These are phyloP conservation scores for Accipiter cooperii DNA, from an alignment of 2,113 vertebrate species.

Conservation along the genomic window DNA sequence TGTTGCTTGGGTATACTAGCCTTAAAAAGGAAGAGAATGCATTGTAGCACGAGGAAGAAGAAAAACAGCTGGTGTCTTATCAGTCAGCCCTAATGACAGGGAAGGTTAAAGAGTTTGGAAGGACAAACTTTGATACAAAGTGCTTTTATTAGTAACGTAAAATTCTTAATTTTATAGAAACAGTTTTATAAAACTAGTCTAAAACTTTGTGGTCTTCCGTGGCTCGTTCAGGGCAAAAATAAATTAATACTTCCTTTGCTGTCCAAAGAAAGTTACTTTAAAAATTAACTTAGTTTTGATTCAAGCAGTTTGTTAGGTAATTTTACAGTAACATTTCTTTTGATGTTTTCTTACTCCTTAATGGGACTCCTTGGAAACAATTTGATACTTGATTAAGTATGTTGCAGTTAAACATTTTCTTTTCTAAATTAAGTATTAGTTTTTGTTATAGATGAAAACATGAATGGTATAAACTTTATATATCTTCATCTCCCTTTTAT, in stretches of 20 bases:
- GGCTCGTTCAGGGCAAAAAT: not conserved
- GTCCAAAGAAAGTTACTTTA: not conserved
- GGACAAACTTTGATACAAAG: constrained; percentile 13
- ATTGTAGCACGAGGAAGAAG: constrained; percentile 69
- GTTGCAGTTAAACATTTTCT: not conserved
- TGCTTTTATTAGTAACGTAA: not conserved
- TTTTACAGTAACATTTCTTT: not conserved
- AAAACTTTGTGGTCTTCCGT: not conserved
- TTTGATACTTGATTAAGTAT: not conserved
- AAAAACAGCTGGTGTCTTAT: constrained; percentile 79
- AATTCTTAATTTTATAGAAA: not conserved
- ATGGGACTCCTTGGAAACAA: not conserved
- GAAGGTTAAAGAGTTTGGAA: constrained; percentile 79
- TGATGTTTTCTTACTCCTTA: not conserved
- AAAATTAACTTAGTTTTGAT: not conserved
- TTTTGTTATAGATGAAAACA: not conserved
- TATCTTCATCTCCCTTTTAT: not conserved
- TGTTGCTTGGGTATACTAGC: constrained; percentile 52
- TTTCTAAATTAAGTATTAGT: no score
- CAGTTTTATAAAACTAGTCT: not conserved
- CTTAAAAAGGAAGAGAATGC: constrained; percentile 84
- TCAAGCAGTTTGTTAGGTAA: not conserved
- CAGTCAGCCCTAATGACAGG: constrained; percentile 80
- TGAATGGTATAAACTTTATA: not conserved
- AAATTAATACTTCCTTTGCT: not conserved